Conservation (phyloP, 2,888 invertebrate species). For the Ceratothoa steindachneri region DNA sequence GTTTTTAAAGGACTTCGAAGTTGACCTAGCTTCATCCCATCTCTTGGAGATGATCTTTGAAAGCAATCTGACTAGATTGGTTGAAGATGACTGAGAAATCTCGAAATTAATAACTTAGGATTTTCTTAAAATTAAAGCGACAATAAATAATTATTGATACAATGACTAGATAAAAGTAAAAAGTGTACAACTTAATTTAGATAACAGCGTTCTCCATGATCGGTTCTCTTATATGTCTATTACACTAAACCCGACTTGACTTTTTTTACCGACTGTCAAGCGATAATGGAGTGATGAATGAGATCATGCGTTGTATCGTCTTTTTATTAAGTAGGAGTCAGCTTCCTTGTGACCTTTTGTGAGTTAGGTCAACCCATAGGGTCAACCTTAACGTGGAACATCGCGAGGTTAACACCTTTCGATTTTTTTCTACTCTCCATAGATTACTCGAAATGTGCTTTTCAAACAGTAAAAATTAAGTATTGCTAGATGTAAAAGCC, state of each 20-base stretch:
- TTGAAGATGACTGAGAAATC: not conserved
- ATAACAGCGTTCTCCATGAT: not conserved
- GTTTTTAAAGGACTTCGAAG: not conserved
- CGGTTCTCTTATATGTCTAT: constrained; percentile 1
- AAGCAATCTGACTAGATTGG: not conserved
- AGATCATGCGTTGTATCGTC: constrained; percentile 27
- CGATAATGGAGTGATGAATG: constrained; percentile 39
- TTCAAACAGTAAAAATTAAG: constrained; percentile 14
- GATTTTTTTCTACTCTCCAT: constrained; percentile 15
- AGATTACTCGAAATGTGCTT: constrained; percentile 2
- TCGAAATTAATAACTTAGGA: not conserved
- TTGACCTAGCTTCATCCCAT: too few relatives aligned
- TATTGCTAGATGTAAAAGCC: constrained; percentile 3
- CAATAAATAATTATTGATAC: not conserved
- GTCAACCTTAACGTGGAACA: constrained; percentile 15
- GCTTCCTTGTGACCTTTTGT: constrained; percentile 36
- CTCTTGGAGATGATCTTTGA: too few relatives aligned
- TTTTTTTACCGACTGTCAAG: not conserved
- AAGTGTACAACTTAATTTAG: not conserved
- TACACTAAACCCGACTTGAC: not conserved
- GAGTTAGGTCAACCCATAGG: constrained; percentile 23
- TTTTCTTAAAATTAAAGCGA: not conserved
- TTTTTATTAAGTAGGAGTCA: constrained; percentile 11
- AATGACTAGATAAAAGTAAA: not conserved
- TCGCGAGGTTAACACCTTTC: constrained; percentile 25